Evolutionary conservation across 2,797 vertebrate genomes (phyloP).

Genomic region (Silurus lanzhouensis): DNA sequence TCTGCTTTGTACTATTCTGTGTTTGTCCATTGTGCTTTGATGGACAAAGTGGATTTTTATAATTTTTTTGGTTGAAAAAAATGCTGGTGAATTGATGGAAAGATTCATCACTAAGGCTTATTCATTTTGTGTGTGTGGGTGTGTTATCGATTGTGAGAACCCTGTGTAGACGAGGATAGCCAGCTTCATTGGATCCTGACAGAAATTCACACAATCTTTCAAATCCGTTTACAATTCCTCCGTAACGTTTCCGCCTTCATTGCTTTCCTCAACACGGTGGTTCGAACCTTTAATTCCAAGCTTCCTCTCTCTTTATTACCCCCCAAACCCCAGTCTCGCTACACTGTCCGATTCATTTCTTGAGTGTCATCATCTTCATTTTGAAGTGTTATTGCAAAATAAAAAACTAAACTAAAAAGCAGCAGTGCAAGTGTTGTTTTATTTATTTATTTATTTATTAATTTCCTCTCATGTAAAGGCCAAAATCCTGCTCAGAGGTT

Average conservation of each 20-base stretch:
- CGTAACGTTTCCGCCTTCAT: neutral
- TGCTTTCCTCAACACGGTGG: neutral
- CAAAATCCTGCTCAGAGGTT: neutral
- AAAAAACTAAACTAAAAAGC: neutral
- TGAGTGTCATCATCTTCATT: neutral
- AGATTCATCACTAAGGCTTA: neutral
- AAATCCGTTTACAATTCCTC: neutral
- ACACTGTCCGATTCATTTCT: neutral
- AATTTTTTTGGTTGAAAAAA: neutral
- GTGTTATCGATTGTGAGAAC: slow-evolving; percentile 6
- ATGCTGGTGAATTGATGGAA: neutral
- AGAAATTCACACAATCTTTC: neutral
- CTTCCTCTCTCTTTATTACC: too few relatives aligned
- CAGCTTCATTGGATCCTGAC: neutral
- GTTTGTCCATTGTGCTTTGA: neutral
- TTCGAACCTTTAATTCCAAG: neutral
- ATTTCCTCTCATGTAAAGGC: neutral
- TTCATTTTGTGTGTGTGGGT: slow-evolving; percentile 13
- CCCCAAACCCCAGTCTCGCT: neutral
- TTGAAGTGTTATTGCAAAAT: neutral
- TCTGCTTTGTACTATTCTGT: neutral
- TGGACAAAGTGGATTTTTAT: slow-evolving; percentile 3
- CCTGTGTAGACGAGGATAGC: neutral
- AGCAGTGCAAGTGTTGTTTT: neutral
- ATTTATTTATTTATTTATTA: neutral